Conservation (phyloP, 2,888 invertebrate genomes). For the Drosophila anceps region DNA sequence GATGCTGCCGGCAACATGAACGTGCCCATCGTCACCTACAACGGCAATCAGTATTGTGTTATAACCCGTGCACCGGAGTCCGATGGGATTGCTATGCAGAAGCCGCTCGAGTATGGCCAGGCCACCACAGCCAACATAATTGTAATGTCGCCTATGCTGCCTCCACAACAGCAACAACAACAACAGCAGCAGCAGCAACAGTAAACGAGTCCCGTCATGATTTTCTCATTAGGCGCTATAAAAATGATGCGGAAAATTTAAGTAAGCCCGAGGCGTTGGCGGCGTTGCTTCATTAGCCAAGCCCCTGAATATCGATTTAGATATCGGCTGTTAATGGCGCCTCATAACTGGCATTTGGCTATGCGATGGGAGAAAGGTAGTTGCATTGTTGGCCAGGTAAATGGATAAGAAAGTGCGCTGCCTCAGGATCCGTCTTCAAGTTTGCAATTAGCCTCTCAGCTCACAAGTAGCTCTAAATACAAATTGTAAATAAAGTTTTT, state of each 20-base stretch:
- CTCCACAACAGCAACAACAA: slow-evolving; percentile 53
- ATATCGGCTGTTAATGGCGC: slow-evolving; percentile 34
- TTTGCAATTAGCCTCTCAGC: slow-evolving; percentile 47
- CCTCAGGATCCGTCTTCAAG: slow-evolving; percentile 51
- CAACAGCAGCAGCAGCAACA: slow-evolving; percentile 20
- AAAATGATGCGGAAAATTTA: slow-evolving; percentile 52
- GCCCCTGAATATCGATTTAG: slow-evolving; percentile 19
- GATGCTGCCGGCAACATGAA: slow-evolving; percentile 51
- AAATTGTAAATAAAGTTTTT: slow-evolving; percentile 79
- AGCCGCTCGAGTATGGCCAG: slow-evolving; percentile 72
- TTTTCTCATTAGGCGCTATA: slow-evolving; percentile 33
- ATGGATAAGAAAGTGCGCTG: slow-evolving; percentile 46
- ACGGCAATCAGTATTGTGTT: slow-evolving; percentile 83
- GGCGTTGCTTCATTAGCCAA: slow-evolving; percentile 25
- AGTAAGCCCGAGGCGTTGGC: slow-evolving; percentile 11
- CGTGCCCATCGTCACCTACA: slow-evolving; percentile 83
- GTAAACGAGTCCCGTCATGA: slow-evolving; percentile 32
- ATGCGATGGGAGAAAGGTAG: slow-evolving; percentile 58
- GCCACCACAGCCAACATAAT: slow-evolving; percentile 75
- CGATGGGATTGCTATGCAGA: slow-evolving; percentile 74
- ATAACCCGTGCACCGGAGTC: slow-evolving; percentile 80
- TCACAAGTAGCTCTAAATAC: slow-evolving; percentile 67
- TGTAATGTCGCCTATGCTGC: slow-evolving; percentile 82
- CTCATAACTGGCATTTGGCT: slow-evolving; percentile 37
- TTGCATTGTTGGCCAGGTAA: slow-evolving; percentile 9